These are phyloP conservation scores for Basileuterus tristriatus DNA, from an alignment of 2,797 vertebrate genomes.

Conservation along the genomic window DNA sequence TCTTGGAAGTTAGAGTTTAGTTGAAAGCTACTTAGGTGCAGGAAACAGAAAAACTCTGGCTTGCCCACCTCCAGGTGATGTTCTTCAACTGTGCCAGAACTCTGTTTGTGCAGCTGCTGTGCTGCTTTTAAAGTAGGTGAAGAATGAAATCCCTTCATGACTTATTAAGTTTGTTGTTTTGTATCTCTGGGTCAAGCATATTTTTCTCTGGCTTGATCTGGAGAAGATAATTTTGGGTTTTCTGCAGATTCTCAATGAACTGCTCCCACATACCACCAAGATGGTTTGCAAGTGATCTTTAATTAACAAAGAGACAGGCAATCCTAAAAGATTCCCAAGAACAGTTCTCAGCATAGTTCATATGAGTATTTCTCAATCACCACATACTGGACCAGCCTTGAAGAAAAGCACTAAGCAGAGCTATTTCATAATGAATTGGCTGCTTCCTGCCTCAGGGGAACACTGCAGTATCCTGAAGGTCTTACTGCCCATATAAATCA, in stretches of 20 bases:
- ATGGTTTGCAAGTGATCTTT: background rate
- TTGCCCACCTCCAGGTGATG: background rate
- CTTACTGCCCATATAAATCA: background rate
- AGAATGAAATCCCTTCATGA: background rate
- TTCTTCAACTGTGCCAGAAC: slow-evolving; percentile 8
- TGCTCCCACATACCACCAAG: background rate
- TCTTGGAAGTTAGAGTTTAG: background rate
- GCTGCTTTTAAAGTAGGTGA: background rate
- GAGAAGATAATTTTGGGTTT: background rate
- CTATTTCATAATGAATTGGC: background rate
- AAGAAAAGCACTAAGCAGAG: background rate
- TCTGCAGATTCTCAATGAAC: background rate
- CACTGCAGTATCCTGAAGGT: background rate
- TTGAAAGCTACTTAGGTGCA: background rate
- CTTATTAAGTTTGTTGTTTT: background rate
- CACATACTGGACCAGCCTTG: background rate
- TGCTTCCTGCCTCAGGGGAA: background rate
- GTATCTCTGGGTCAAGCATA: background rate
- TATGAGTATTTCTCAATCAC: background rate
- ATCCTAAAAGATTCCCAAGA: background rate
- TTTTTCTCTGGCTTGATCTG: background rate
- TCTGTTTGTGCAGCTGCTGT: slow-evolving; percentile 24
- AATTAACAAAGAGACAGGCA: background rate
- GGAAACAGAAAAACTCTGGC: background rate
- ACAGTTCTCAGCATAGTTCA: background rate